Base-by-base conservation (phyloP, 2,113 vertebrate species). In the Dicaeum eximium region DNA sequence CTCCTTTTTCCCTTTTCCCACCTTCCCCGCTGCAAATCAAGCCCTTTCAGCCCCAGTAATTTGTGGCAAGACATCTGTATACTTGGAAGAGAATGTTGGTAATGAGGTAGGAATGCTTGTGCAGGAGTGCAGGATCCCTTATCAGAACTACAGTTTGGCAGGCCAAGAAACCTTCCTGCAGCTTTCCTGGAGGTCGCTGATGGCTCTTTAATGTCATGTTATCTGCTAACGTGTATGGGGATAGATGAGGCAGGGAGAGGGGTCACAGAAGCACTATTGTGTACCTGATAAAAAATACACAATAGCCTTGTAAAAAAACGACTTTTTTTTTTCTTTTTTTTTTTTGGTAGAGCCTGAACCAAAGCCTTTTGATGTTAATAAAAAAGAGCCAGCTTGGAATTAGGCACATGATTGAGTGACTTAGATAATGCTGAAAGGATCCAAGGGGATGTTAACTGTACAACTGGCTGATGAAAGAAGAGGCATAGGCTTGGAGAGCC, bases 191-290 rank as follows among this genome's bases (percentile, higher is more conserved):
- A 40, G 79, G 86, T 88, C 92, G 30, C 78, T 77, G 80, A 62
- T 88, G 87, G 64, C 37, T 86, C 64, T 94, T 89, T 83, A 67
- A 90, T 97, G 71, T 38, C 64, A 50, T 31, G 18, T 80, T 95
- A 61, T 87, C 89, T 92, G 50, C 73, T 79, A 47, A 80, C 4
- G 0, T 57, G 48, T 45, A 54, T 47, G 35, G 80, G 74, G 78
- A 66, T 53, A 73, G 50, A 38, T 77, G 87, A 64, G 56, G 69
- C 85, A 51, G 47, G 50, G 67, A 90, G 38, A 70, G 67, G 30
- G 88, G 37, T 73, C 85, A 92, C 92, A 96, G 75, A 86, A 86
- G 85, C 40, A 6, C n/a, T 86, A 48, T 78, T 97, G 90, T 94
- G 42, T 80, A 30, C 31, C 79, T 80, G 70, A 80, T 37, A 70